Evolutionary conservation across 2,888 invertebrate species (phyloP), one percentile per base, ranked within the genome.

Genomic region (Eumacrocentrus americanus): DNA sequence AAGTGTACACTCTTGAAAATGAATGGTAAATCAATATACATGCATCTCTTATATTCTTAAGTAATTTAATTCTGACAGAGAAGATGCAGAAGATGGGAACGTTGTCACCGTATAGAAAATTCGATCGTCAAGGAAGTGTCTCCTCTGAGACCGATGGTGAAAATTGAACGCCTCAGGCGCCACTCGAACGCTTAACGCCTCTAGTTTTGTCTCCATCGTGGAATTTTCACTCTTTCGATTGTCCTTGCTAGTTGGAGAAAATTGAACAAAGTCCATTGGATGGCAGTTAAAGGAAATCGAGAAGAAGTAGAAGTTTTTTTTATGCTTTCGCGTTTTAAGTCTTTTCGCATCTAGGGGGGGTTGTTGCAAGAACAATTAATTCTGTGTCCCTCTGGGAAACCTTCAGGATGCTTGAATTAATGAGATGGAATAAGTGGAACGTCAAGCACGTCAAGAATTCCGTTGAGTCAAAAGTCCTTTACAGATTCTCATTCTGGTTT

Each of bases 291-390:
- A 9, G 29, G 29, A 29, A 29, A 29, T 29, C 29, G 29, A 29
- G 29, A 4, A 29, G 29, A 29, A 9, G 4, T 29, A 6, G 4
- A 29, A 6, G 29, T 9, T 29, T 29, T 29, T 29, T 29, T 29
- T 29, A 4, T 29, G 29, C 29, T 6, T 9, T n/a, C n/a, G n/a
- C 29, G 9, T 4, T 29, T 29, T 29, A 29, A 4, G 4, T 29
- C 9, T 29, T 9, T 29, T 29, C 4, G 9, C 29, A 4, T 29
- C 29, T 29, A 4, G 29, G 29, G 29, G 29, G 9, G 4, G 50
- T 44, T 40, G 53, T 23, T 22, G 50, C 53, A 38, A 48, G 54
- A 63, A 63, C 54, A 63, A 60, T 63, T 58, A 57, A 58, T 63
- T 63, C 57, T 58, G 57, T 58, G 50, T 54, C 54, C 59, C 38